Evolutionary conservation across 2,888 invertebrate species (phyloP).

Genomic region (Pristionchus japonicus): DNA sequence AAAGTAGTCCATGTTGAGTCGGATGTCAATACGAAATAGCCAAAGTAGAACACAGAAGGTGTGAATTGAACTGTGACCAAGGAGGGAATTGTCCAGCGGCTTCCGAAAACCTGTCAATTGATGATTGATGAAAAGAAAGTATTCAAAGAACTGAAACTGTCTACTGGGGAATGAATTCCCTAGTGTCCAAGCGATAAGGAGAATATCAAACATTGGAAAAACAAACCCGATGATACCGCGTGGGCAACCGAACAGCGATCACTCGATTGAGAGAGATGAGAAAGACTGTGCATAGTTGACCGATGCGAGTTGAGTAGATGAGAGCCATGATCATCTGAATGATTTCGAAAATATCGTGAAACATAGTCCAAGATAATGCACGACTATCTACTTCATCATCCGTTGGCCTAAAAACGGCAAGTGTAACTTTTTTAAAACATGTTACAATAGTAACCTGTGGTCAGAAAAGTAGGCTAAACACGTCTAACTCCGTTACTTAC

Average conservation of each 20-base stretch:
- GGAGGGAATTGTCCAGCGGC: too few relatives aligned
- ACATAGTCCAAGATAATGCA: neutral
- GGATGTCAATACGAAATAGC: neutral
- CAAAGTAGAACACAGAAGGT: neutral
- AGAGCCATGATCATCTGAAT: neutral
- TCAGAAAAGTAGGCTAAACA: too few relatives aligned
- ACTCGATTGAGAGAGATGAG: neutral
- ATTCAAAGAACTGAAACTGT: neutral
- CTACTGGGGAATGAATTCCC: too few relatives aligned
- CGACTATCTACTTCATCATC: too few relatives aligned
- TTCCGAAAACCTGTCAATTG: neutral
- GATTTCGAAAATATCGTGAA: neutral
- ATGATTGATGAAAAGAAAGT: neutral
- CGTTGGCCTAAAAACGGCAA: too few relatives aligned
- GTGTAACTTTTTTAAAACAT: too few relatives aligned
- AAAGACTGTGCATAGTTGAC: slow-evolving; percentile 1
- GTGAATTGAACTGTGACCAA: neutral
- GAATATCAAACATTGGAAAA: too few relatives aligned
- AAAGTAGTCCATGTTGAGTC: neutral
- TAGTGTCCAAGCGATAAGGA: neutral
- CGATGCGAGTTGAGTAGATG: neutral
- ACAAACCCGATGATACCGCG: neutral
- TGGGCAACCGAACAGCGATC: neutral
- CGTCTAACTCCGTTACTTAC: too few relatives aligned
- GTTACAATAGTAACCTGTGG: too few relatives aligned